Percentiles rank a stretch among this genome's conserved stretches.
These are phyloP conservation scores for Schizopygopsis malacanthus DNA, from an alignment of 2,797 vertebrate species.

Conservation along the genomic window DNA sequence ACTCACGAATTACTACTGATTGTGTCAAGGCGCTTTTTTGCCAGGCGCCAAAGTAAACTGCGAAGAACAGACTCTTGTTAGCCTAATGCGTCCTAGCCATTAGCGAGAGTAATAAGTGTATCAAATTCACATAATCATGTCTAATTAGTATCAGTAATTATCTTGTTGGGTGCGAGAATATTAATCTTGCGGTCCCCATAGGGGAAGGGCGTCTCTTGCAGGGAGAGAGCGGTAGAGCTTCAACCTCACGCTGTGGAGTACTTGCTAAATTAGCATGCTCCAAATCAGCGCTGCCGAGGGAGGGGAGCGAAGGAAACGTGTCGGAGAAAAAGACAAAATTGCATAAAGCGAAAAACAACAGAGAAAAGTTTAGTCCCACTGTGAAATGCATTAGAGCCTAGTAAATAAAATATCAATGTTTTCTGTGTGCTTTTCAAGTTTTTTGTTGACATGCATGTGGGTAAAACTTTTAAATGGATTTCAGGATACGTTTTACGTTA, in stretches of 20 bases:
- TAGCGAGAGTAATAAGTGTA: constrained; percentile 93
- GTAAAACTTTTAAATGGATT: constrained; percentile 16
- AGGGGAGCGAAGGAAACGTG: constrained; percentile 42
- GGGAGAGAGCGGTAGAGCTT: constrained; percentile 78
- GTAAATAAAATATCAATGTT: constrained; percentile 50
- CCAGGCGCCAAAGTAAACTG: constrained; percentile 76
- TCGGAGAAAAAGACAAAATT: constrained; percentile 40
- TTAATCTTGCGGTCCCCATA: constrained; percentile 90
- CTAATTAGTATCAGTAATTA: constrained; percentile 99
- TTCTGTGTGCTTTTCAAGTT: constrained; percentile 33
- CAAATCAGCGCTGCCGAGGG: constrained; percentile 76
- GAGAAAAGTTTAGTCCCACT: constrained; percentile 50
- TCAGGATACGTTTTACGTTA: not conserved
- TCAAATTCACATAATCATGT: constrained; percentile 98
- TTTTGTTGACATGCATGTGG: not conserved
- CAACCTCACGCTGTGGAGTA: constrained; percentile 79
- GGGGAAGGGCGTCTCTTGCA: constrained; percentile 83
- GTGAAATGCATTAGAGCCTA: constrained; percentile 61
- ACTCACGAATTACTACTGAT: constrained; percentile 62
- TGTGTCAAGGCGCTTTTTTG: constrained; percentile 55
- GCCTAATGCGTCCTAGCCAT: constrained; percentile 87
- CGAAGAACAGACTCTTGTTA: constrained; percentile 84
- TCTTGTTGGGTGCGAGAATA: constrained; percentile 94
- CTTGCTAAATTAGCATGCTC: constrained; percentile 81
- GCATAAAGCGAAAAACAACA: constrained; percentile 46